Base-by-base conservation (phyloP, 2,797 vertebrate species). In the Sebastes melanostomus region DNA sequence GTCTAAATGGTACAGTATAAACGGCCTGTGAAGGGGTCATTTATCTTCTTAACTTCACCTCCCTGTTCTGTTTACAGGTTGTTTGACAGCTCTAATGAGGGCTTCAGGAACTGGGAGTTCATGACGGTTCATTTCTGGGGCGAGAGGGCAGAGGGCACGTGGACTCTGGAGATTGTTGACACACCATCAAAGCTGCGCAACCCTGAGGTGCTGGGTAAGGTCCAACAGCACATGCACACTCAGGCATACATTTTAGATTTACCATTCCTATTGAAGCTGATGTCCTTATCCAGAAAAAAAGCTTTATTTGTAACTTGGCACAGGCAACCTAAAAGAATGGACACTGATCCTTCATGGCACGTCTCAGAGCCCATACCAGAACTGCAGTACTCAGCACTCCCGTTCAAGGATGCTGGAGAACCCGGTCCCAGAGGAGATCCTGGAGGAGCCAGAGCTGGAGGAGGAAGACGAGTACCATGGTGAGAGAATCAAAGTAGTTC, bases 111-210 rank as follows among this genome's bases (percentile, higher is more conserved):
- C 94, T 99, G 98, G 98, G 97, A 98, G 84, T 98, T 99, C 92
- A 98, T 99, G 98, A 97, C 97, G 0, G 97, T 98, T 59, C 97
- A 99, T 87, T 97, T 97, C 88, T 99, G 98, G 98, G 97, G 97
- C 8, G 98, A 99, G 89, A 95, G 90, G 66, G 96, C 97, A 0
- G 95, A 96, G 0, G 98, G 97, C 4, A 96, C 94, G 6, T 99
- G 98, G 98, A 97, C 95, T 7, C 87, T 98, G 91, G 97, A 98
- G 90, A 95, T 98, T 80, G 94, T 94, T 0, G 98, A 99, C 87
- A 93, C 94, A 0, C 96, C 96, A 0, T 97, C 97, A 10, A 96
- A 97, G 80, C 95, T 96, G 72, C 97, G 97, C 81, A 97, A 96
- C 90, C 96, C 94, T 0, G 93, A 97, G 0, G 89, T 96, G 22